Conservation (phyloP, 1,140 invertebrate species). For the Archivesica marissinica region DNA sequence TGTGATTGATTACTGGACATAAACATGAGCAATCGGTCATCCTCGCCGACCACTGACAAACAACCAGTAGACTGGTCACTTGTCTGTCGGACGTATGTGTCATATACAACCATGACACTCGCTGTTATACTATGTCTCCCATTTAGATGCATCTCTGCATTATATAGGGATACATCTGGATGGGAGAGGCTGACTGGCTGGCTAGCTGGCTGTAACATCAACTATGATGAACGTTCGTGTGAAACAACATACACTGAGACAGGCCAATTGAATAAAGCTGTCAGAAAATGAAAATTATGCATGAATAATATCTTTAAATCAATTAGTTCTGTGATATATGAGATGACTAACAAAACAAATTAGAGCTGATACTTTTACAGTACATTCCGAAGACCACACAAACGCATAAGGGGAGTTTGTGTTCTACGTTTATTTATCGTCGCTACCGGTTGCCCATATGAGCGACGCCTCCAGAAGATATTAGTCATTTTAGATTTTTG, state of each 20-base stretch:
- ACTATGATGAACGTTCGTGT: background rate
- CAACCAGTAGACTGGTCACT: slow-evolving; percentile 8
- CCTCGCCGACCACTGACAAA: slow-evolving; percentile 10
- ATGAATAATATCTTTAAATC: too few relatives aligned
- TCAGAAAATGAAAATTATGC: too few relatives aligned
- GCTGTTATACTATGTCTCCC: background rate
- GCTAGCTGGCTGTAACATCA: background rate
- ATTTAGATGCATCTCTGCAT: background rate
- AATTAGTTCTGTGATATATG: too few relatives aligned
- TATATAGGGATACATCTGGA: background rate
- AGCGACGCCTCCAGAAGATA: too few relatives aligned
- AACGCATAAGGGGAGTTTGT: too few relatives aligned
- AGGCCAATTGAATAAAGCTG: background rate
- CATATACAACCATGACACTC: background rate
- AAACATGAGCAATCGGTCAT: slow-evolving; percentile 16
- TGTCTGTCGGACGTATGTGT: background rate
- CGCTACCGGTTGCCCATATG: too few relatives aligned
- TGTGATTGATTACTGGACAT: slow-evolving; percentile 21
- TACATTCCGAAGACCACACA: too few relatives aligned
- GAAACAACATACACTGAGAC: background rate
- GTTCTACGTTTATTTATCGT: too few relatives aligned
- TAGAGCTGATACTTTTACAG: too few relatives aligned
- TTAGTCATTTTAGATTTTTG: too few relatives aligned
- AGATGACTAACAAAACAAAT: too few relatives aligned
- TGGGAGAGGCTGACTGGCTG: background rate